Base-by-base conservation (phyloP, 2,888 invertebrate species). In the Lithosia quadra region DNA sequence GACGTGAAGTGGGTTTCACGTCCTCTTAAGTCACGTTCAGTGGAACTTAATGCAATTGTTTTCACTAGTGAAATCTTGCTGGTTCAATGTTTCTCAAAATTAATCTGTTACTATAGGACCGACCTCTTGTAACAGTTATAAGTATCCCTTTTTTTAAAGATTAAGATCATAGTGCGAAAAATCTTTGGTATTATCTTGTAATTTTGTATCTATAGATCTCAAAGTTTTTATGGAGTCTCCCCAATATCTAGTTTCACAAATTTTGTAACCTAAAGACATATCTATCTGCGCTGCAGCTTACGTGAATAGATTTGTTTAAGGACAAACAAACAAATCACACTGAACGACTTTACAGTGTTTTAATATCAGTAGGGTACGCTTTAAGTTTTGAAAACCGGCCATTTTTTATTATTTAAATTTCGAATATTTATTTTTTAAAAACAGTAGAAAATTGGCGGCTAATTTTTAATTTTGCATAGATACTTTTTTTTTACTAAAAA, bases 251-350 rank as follows among this genome's bases (percentile, higher is more conserved):
- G 58, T 71, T 71, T 59, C 63, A 28, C 0, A 61, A 78, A 64
- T 65, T 62, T 65, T 76, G 68, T 76, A 76, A 59, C 69, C 64
- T 58, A 60, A 69, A 69, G 65, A 70, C 59, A 36, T n/a, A 24
- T 15, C 5, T 70, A 59, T 55, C 79, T 79, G 81, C 58, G 63
- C 79, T 70, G 77, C 77, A 79, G 79, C 60, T 33, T 36, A 34
- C 8, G 57, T 57, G n/a, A 62, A 28, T 28, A 43, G 65, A 53
- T 60, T 28, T 43, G 21, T 61, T 39, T n/a, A n/a, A n/a, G n/a
- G n/a, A n/a, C 57, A 58, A n/a, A 18, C 28, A 1, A 2, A 55
- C 55, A 55, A 55, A 56, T 5, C 56, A 56, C 24, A 56, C 56
- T 56, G 56, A 56, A 56, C 22, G 60, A 60, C 8, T 60, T 36